Percentiles rank a stretch among this genome's conserved stretches.
Evolutionary conservation across 2,113 vertebrate genomes (phyloP).

Genomic region (Dipodomys merriami): DNA sequence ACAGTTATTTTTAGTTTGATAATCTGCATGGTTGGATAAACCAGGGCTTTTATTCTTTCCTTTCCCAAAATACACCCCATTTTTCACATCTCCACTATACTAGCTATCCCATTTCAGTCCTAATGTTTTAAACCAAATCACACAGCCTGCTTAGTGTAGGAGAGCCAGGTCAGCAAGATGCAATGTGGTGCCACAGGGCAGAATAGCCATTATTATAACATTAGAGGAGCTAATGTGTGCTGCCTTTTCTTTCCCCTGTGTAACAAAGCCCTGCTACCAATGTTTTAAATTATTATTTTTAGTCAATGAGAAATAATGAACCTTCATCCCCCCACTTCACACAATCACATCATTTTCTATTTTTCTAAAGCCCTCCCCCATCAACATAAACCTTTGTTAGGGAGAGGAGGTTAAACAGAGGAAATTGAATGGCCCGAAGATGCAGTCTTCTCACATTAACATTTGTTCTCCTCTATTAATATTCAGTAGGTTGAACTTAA

Average conservation of each 20-base stretch:
- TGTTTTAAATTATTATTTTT: constrained; percentile 55
- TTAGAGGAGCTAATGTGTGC: not conserved
- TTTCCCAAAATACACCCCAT: not conserved
- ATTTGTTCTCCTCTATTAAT: constrained; percentile 74
- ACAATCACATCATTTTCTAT: constrained; percentile 3
- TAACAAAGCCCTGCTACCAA: constrained; percentile 41
- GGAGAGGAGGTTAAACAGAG: constrained; percentile 32
- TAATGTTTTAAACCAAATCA: constrained; percentile 21
- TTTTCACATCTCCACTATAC: not conserved
- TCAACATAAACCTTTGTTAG: constrained; percentile 29
- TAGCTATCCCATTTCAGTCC: not conserved
- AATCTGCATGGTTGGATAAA: not conserved
- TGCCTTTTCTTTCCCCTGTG: not conserved
- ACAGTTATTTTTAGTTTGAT: not conserved
- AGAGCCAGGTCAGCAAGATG: constrained; percentile 49
- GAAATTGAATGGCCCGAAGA: constrained; percentile 54
- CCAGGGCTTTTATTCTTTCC: not conserved
- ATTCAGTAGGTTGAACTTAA: constrained; percentile 78
- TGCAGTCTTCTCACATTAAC: constrained; percentile 30
- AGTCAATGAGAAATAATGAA: constrained; percentile 39
- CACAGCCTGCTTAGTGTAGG: not conserved
- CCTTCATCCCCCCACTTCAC: not conserved
- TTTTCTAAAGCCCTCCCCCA: not conserved
- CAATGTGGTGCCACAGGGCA: constrained; percentile 4
- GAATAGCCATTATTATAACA: not conserved